Evolutionary conservation across 2,113 vertebrate species (phyloP).

Genomic region (Pelusios castaneus): DNA sequence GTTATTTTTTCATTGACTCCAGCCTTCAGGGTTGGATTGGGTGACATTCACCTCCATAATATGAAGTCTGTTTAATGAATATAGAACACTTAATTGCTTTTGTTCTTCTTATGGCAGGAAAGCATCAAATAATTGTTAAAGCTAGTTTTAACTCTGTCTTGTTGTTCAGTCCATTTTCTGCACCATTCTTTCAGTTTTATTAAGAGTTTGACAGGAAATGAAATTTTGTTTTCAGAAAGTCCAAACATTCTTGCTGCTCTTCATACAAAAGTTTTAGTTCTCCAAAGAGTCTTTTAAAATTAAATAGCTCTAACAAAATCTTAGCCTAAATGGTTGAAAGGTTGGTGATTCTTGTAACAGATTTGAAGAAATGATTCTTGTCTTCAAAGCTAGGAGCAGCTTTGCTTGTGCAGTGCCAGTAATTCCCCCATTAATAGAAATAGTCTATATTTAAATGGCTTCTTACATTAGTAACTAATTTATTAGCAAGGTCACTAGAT

Average conservation of each 20-base stretch:
- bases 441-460: too few species aligned
- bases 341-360: not conserved
- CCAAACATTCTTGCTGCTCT: not conserved
- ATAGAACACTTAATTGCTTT: not conserved
- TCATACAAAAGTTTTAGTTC: not conserved
- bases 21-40: not conserved
- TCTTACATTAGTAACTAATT: too few species aligned
- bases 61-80: not conserved
- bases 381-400: too few species aligned
- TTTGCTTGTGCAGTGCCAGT: too few species aligned
- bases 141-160: not conserved
- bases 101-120: not conserved
- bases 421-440: too few species aligned
- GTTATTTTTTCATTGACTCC: not conserved
- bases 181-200: not conserved
- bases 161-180: not conserved
- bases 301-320: not conserved
- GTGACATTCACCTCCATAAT: not conserved
- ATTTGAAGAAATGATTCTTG: too few species aligned
- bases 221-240: not conserved
- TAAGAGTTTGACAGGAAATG: not conserved
- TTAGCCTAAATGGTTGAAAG: not conserved
- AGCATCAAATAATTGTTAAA: not conserved
- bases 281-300: not conserved
- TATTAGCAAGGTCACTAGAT: too few species aligned